Evolutionary conservation across 2,888 invertebrate genomes (phyloP), one percentile per base, ranked within the genome.

Genomic region (Iselma pallidipennis): DNA sequence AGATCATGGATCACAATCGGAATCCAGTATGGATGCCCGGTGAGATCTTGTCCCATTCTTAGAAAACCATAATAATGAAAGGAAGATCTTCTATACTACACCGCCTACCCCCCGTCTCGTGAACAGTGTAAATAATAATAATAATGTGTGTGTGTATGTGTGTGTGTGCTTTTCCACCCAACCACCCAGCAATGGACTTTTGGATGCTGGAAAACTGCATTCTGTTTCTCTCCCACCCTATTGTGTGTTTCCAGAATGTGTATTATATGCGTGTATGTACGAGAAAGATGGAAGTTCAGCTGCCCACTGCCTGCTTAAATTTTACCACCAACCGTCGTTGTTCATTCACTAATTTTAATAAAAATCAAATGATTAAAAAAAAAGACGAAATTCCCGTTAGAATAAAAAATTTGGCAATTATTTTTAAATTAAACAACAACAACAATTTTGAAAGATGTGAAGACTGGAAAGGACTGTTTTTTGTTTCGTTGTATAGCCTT

Each of bases 21-120:
- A 82, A 69, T 81, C 81, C 49, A 82, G 82, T 67, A 82, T 82
- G 80, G 82, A 82, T 68, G 82, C 82, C 6, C 78, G 81, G 75
- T 82, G 77, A 80, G 71, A 56, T 14, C 19, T n/a, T n/a, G 14
- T n/a, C 23, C 48, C 16, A 16, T 54, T 26, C 14, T 16, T 37
- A n/a, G n/a, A n/a, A n/a, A n/a, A n/a, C n/a, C n/a, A n/a, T n/a
- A n/a, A n/a, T n/a, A n/a, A n/a, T n/a, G n/a, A n/a, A n/a, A n/a
- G n/a, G n/a, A n/a, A n/a, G n/a, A n/a, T n/a, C n/a, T n/a, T n/a
- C n/a, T n/a, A n/a, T n/a, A n/a, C n/a, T n/a, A n/a, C n/a, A n/a
- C n/a, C n/a, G n/a, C n/a, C n/a, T n/a, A n/a, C n/a, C n/a, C 23
- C 45, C 45, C 45, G 21, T 7, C 4, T 45, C n/a, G 45, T 45